Evolutionary conservation across 1,140 invertebrate species (phyloP).

Genomic region (Matsumurasca onukii): DNA sequence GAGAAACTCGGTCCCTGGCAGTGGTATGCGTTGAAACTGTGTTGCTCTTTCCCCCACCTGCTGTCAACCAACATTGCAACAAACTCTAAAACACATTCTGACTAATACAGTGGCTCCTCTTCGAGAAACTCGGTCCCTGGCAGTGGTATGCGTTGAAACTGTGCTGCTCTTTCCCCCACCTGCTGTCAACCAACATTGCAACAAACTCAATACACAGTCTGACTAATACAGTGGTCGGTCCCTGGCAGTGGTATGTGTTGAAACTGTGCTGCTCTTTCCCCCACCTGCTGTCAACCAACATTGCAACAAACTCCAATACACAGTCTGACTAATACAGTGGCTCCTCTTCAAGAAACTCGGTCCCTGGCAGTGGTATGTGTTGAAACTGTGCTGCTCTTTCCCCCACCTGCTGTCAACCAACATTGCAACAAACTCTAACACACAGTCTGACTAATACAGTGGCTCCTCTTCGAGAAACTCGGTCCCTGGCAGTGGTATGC

Average conservation of each 20-base stretch:
- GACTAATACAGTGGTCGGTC: constrained; percentile 75
- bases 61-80: constrained; percentile 32
- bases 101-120: constrained; percentile 85
- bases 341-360: constrained; percentile 61
- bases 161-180: constrained; percentile 40
- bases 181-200: constrained; percentile 35
- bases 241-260: constrained; percentile 63
- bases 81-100: background rate
- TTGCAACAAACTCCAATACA: background rate
- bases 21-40: constrained; percentile 64
- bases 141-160: constrained; percentile 65
- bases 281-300: constrained; percentile 33
- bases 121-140: constrained; percentile 71
- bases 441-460: too few relatives aligned
- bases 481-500: constrained; percentile 60
- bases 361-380: constrained; percentile 61
- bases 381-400: constrained; percentile 53
- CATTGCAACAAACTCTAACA: too few relatives aligned
- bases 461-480: constrained; percentile 90
- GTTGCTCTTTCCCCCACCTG: constrained; percentile 33
- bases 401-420: constrained; percentile 22
- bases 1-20: constrained; percentile 66
- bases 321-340: background rate
- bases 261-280: constrained; percentile 49
- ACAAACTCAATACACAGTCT: background rate